Evolutionary conservation across 2,113 vertebrate species (phyloP).

Genomic region (Echinops telfairi): DNA sequence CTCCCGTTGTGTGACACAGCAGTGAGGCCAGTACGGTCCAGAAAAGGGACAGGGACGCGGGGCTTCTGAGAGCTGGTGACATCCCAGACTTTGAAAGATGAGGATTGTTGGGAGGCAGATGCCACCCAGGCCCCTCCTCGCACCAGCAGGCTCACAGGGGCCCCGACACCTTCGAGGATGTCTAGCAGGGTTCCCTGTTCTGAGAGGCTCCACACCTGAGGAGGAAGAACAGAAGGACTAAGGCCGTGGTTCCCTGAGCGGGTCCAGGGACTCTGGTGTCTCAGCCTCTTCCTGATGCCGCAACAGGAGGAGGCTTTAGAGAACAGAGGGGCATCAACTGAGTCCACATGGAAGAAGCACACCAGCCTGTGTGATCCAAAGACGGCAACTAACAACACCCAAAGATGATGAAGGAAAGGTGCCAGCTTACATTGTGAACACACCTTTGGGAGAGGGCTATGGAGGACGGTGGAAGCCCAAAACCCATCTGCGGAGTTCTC

Average conservation of each 20-base stretch:
- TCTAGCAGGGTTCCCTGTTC: slow-evolving; percentile 86
- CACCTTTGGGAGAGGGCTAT: no score
- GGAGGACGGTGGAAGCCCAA: no score
- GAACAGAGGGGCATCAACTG: background rate
- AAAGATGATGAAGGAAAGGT: no score
- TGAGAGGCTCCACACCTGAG: slow-evolving; percentile 91
- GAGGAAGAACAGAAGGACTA: background rate
- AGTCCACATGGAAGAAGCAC: no score
- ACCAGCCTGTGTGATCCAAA: no score
- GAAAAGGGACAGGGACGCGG: slow-evolving; percentile 78
- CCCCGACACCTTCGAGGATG: slow-evolving; percentile 84
- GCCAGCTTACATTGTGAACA: no score
- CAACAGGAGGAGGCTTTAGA: background rate
- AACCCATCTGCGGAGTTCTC: no score
- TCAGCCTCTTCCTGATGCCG: background rate
- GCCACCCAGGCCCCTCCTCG: slow-evolving; percentile 81
- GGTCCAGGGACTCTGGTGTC: background rate
- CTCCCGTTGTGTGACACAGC: slow-evolving; percentile 84
- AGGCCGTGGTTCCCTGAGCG: background rate
- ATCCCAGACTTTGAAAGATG: slow-evolving; percentile 87
- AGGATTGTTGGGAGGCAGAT: slow-evolving; percentile 84
- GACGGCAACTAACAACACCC: no score
- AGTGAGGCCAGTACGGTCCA: slow-evolving; percentile 83
- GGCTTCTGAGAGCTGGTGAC: slow-evolving; percentile 79
- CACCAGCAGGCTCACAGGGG: slow-evolving; percentile 82